phyloP scores from a whole-genome alignment of 2,113 vertebrate genomes.

The Eulacestoma nigropectus region DNA sequence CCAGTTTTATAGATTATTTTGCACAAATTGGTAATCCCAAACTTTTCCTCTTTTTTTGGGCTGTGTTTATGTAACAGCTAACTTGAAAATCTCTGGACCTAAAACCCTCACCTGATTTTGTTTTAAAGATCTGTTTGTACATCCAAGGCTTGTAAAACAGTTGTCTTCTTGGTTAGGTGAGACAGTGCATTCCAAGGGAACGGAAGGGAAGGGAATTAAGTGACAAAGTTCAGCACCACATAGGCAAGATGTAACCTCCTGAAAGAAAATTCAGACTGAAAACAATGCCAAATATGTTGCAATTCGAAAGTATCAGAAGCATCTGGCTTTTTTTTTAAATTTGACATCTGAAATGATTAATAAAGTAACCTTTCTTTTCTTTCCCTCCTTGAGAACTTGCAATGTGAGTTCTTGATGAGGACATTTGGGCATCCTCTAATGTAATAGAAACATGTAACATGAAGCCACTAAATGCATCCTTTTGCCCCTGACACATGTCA shows the following conservation, averaged over 20 bases:
- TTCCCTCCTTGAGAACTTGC: neutral
- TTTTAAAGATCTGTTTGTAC: neutral
- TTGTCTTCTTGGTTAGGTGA: neutral
- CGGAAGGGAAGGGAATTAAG: no score
- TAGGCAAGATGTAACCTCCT: neutral
- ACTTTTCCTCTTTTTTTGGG: neutral
- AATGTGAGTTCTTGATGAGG: conserved; percentile 45
- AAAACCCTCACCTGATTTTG: neutral
- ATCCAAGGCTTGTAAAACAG: neutral
- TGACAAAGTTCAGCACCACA: neutral
- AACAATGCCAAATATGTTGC: neutral
- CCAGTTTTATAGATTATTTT: fast-evolving
- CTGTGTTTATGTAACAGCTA: neutral
- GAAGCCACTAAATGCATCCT: conserved; percentile 55
- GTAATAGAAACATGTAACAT: conserved; percentile 64
- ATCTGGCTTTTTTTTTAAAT: neutral
- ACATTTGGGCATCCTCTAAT: conserved; percentile 59
- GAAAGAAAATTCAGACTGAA: neutral
- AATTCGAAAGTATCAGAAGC: neutral
- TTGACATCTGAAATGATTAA: neutral
- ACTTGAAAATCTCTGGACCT: neutral
- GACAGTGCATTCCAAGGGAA: neutral
- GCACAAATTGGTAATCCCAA: neutral
- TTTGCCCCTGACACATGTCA: conserved; percentile 63
- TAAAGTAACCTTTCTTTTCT: neutral